phyloP scores from a whole-genome alignment of 2,797 vertebrate species.

The Staurois parvus region DNA sequence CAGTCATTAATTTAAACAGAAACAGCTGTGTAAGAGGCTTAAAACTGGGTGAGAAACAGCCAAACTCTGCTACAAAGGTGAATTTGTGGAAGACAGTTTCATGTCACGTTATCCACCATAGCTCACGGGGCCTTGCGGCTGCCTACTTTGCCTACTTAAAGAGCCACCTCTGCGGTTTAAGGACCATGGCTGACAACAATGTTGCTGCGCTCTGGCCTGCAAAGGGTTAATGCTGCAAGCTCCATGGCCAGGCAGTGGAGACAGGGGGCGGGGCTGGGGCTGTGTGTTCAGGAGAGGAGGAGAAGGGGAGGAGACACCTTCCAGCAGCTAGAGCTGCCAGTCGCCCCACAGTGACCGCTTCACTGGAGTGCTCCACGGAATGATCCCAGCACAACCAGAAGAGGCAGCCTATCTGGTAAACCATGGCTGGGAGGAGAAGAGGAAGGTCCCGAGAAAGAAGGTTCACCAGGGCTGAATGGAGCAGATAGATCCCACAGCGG shows the following conservation, averaged over 20 bases:
- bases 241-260: neutral
- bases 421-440: constrained; percentile 37
- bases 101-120: no score
- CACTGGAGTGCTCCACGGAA: neutral
- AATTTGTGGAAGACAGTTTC: no score
- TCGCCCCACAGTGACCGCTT: neutral
- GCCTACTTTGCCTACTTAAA: no score
- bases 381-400: neutral
- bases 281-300: constrained; percentile 41
- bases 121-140: no score
- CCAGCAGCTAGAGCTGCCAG: neutral
- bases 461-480: constrained; percentile 38
- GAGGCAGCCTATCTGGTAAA: constrained; percentile 36
- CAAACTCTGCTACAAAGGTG: no score
- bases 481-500: constrained; percentile 42
- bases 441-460: constrained; percentile 52
- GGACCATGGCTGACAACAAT: no score
- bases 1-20: no score
- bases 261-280: neutral
- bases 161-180: no score
- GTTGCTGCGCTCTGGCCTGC: neutral
- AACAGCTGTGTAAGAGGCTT: no score
- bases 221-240: neutral
- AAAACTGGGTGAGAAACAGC: no score
- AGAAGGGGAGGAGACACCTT: neutral